Evolutionary conservation across 2,797 vertebrate species (phyloP).

Genomic region (Anomalospiza imberbis): DNA sequence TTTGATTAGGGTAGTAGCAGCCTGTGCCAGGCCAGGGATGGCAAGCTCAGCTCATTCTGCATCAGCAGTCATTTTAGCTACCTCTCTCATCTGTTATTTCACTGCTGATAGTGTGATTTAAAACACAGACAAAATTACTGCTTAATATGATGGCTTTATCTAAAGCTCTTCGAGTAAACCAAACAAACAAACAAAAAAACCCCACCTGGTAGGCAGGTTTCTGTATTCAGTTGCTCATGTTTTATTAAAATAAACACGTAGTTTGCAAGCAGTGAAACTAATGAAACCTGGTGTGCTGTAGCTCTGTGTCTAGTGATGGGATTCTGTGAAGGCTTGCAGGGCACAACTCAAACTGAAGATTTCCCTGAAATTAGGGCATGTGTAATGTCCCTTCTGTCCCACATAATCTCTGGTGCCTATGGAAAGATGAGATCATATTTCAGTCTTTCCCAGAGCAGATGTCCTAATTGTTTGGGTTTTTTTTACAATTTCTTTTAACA

Average conservation of each 20-base stretch:
- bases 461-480: neutral
- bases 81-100: conserved; percentile 38
- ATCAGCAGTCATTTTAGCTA: conserved; percentile 43
- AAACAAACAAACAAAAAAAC: neutral
- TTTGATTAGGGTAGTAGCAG: conserved; percentile 32
- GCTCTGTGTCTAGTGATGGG: neutral
- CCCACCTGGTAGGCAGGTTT: conserved; percentile 16
- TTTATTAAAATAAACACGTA: conserved; percentile 18
- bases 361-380: conserved; percentile 37
- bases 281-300: conserved; percentile 3
- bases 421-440: conserved; percentile 30
- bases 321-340: neutral
- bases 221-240: neutral
- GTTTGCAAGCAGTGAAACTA: neutral
- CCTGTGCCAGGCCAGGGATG: neutral
- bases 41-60: conserved; percentile 44
- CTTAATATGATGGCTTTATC: conserved; percentile 51
- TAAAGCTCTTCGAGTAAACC: neutral
- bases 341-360: neutral
- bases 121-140: conserved; percentile 61
- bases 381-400: conserved; percentile 10
- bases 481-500: neutral
- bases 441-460: conserved; percentile 2
- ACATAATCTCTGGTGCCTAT: neutral
- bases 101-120: conserved; percentile 47